These are phyloP conservation scores for Eidolon dupreanum DNA, from an alignment of 2,797 vertebrate genomes.

Conservation along the genomic window DNA sequence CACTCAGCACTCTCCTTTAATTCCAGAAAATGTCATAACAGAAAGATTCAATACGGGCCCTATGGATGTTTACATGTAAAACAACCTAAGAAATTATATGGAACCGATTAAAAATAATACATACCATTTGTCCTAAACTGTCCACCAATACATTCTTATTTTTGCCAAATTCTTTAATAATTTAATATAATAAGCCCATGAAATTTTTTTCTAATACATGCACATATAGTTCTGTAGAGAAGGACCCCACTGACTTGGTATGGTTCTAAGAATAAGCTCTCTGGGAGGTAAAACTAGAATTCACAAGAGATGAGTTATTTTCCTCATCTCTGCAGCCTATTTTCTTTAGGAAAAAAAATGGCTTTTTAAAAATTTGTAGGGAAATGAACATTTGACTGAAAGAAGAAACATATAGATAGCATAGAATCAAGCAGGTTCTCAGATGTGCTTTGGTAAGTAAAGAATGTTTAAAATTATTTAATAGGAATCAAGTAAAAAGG, in stretches of 20 bases:
- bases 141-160: neutral
- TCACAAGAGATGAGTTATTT: constrained; percentile 6
- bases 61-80: neutral
- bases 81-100: neutral
- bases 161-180: constrained; percentile 51
- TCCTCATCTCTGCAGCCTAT: neutral
- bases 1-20: neutral
- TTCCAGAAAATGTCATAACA: neutral
- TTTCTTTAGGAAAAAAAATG: neutral
- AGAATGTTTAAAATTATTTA: neutral
- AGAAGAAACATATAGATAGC: neutral
- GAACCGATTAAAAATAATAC: constrained; percentile 57
- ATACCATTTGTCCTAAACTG: constrained; percentile 26
- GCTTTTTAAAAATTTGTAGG: neutral
- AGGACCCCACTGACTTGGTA: neutral
- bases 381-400: neutral
- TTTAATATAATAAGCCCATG: neutral
- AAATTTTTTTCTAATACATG: constrained; percentile 2
- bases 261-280: constrained; percentile 8
- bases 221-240: neutral
- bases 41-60: neutral
- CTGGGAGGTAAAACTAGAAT: neutral
- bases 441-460: neutral
- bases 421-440: neutral
- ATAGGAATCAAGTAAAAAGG: neutral